These are phyloP conservation scores for Ophion ellenae DNA, from an alignment of 2,888 invertebrate genomes.

Conservation along the genomic window DNA sequence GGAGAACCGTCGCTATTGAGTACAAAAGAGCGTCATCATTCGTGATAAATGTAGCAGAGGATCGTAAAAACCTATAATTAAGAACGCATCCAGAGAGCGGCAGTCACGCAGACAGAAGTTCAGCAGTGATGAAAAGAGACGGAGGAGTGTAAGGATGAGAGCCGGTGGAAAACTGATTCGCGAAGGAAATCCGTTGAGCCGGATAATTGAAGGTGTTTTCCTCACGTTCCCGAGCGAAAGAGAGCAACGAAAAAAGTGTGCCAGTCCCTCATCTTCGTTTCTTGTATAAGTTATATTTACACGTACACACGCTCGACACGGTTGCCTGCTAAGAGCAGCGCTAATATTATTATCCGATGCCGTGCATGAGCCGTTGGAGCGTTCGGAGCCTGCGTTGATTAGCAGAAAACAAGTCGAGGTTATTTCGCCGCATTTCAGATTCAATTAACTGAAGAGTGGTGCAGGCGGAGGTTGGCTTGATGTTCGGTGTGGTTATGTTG, in stretches of 20 bases:
- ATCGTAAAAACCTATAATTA: not conserved
- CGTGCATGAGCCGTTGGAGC: slow-evolving; percentile 26
- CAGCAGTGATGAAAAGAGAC: slow-evolving; percentile 30
- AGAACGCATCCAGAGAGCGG: not conserved
- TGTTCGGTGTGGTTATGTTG: slow-evolving; percentile 55
- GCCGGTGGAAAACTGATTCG: slow-evolving; percentile 46
- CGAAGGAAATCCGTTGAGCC: slow-evolving; percentile 52
- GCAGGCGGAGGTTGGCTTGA: slow-evolving; percentile 28
- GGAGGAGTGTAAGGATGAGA: slow-evolving; percentile 25
- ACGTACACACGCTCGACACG: not conserved
- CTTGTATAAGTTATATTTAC: not conserved
- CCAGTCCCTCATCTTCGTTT: slow-evolving; percentile 16
- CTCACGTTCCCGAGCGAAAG: slow-evolving; percentile 21
- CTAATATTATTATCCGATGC: slow-evolving; percentile 13
- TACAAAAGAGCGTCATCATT: not conserved
- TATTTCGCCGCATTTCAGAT: slow-evolving; percentile 70
- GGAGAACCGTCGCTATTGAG: not conserved
- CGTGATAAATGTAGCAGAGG: not conserved
- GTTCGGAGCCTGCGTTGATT: slow-evolving; percentile 60
- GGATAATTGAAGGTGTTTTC: slow-evolving; percentile 62
- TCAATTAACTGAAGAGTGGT: slow-evolving; percentile 71
- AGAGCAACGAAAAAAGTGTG: slow-evolving; percentile 6
- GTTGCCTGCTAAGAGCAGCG: not conserved
- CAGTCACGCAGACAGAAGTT: slow-evolving; percentile 1
- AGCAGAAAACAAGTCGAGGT: slow-evolving; percentile 71